Evolutionary conservation across 2,888 invertebrate species (phyloP).

Genomic region (Ptychoptera albimana): DNA sequence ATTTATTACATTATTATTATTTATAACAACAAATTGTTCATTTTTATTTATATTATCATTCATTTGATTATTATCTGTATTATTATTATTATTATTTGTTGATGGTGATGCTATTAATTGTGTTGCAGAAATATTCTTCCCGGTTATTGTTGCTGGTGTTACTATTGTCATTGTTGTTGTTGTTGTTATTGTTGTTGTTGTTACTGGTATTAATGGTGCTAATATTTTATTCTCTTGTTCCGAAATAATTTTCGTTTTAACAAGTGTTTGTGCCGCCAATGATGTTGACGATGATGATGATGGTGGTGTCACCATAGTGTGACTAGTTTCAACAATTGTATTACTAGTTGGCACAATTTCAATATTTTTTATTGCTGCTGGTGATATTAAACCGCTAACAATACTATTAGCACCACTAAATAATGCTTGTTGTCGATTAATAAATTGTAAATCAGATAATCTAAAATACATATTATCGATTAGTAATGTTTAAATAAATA

Average conservation of each 20-base stretch:
- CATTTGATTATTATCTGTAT: constrained; percentile 5
- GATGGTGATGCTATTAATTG: background rate
- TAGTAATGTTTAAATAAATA: background rate
- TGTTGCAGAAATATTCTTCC: background rate
- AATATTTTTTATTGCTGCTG: too few relatives aligned
- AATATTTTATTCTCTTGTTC: too few relatives aligned
- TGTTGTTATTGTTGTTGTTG: constrained; percentile 5
- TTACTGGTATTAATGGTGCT: background rate
- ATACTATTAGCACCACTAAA: too few relatives aligned
- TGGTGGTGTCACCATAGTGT: too few relatives aligned
- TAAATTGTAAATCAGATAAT: constrained; percentile 19
- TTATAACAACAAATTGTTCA: too few relatives aligned
- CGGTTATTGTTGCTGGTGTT: background rate
- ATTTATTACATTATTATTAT: background rate
- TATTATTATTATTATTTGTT: background rate
- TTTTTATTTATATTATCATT: constrained; percentile 7
- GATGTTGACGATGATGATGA: too few relatives aligned
- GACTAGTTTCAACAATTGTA: too few relatives aligned
- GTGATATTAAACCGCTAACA: too few relatives aligned
- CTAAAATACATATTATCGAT: constrained; percentile 8
- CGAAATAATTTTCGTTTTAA: background rate
- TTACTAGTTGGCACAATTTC: too few relatives aligned
- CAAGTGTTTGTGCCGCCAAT: too few relatives aligned
- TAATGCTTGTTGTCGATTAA: background rate
- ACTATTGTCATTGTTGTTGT: background rate